Evolutionary conservation across 2,888 invertebrate species (phyloP), one percentile per base, ranked within the genome.

Genomic region (Deroplatys truncata): DNA sequence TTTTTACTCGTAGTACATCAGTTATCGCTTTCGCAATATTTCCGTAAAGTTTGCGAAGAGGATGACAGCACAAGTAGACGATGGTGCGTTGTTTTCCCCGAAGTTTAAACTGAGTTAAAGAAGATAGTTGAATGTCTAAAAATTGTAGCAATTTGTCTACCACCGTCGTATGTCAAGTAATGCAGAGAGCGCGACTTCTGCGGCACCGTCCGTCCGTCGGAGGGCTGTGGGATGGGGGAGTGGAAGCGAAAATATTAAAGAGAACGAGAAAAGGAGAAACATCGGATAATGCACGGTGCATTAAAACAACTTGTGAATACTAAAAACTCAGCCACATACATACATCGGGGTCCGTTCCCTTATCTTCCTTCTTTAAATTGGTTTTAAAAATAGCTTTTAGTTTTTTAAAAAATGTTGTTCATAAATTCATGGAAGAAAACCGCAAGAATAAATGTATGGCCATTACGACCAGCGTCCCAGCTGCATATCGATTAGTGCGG

Each of bases 141-240:
- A 86, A 86, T 86, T 86, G 72, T 86, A 72, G 28, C 86, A 86
- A 86, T 86, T 86, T 86, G 86, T 82, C 56, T 28, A 5, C 72
- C 28, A 72, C 29, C 86, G 16, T 86, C 86, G 72, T 86, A 56
- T 82, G 86, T 86, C 86, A 86, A 29, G 31, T 86, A 72, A 56
- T 72, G 29, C 86, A 31, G 28, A 86, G 29, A 86, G 31, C 72
- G 86, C 31, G 86, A 86, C 86, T 72, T 82, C 10, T 28, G 82
- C 25, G 86, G 29, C 20, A 28, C 56, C 25, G 56, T 20, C 56
- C 43, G 43, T 43, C 43, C 43, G 43, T 43, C 13, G 13, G 43
- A 43, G 1, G 43, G 13, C 13, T 72, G 7, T 20, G 56, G 56
- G 56, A 72, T 72, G 56, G 56, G 56, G 56, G 56, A 72, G 56